A percentile compares a stretch with the other conserved stretches of the same genome.
Evolutionary conservation across 2,113 vertebrate genomes (phyloP).

Genomic region (Thunnus maccoyii): DNA sequence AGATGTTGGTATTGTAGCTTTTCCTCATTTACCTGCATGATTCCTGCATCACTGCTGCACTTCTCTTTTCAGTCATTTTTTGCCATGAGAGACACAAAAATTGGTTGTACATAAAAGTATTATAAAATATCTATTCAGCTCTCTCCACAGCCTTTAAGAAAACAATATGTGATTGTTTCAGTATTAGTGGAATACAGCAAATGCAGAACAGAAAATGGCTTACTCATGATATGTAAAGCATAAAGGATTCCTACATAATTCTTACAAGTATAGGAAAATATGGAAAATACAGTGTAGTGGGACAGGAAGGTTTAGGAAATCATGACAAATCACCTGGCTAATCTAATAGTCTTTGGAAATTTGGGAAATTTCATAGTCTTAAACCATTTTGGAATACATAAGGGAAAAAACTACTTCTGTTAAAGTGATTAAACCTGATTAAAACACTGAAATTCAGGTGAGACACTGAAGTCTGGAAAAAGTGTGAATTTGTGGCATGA

Average conservation of each 20-base stretch:
- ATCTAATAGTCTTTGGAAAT: too few species aligned
- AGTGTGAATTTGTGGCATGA: slow-evolving; percentile 27
- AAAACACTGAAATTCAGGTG: neutral
- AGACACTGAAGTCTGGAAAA: neutral
- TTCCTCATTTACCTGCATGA: slow-evolving; percentile 40
- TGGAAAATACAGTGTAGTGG: neutral
- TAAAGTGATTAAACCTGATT: neutral
- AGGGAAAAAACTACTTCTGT: neutral
- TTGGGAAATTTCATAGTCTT: neutral
- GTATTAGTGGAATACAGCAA: neutral
- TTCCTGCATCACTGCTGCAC: slow-evolving; percentile 32
- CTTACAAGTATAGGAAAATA: neutral
- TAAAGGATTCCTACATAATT: too few species aligned
- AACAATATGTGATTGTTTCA: neutral
- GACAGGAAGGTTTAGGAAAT: neutral
- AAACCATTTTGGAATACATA: neutral
- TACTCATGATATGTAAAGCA: too few species aligned
- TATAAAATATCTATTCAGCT: neutral
- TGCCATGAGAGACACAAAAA: neutral
- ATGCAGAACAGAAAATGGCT: neutral
- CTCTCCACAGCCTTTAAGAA: neutral
- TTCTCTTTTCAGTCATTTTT: slow-evolving; percentile 17
- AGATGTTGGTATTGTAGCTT: neutral
- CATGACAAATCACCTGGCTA: too few species aligned
- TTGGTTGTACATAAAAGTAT: neutral